Conservation (phyloP, 2,888 invertebrate genomes). For the Elysia crispata region DNA sequence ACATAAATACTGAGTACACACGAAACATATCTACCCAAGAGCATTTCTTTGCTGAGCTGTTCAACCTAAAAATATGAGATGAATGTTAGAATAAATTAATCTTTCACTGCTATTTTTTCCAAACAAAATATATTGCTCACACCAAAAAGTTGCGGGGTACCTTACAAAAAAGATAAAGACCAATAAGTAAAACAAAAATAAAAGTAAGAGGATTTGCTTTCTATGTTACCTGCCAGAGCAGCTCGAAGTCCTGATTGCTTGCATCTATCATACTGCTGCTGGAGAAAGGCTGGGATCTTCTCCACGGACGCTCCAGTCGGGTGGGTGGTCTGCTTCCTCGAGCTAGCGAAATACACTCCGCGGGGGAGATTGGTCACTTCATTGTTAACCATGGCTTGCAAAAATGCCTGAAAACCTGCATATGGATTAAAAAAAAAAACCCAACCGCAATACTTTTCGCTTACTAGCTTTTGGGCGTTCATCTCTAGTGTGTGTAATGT, state of each 20-base stretch:
- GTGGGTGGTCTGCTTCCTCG: slow-evolving; percentile 60
- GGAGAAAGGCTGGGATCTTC: slow-evolving; percentile 65
- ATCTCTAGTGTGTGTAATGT: too few relatives aligned
- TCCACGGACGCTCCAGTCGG: slow-evolving; percentile 59
- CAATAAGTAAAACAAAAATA: background rate
- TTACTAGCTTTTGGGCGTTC: too few relatives aligned
- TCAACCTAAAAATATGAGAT: too few relatives aligned
- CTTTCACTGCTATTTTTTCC: too few relatives aligned
- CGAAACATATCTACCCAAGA: too few relatives aligned
- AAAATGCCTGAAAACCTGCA: slow-evolving; percentile 65
- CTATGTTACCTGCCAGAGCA: slow-evolving; percentile 63
- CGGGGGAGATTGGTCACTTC: slow-evolving; percentile 69
- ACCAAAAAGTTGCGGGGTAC: background rate
- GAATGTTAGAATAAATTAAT: too few relatives aligned
- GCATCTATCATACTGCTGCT: slow-evolving; percentile 65
- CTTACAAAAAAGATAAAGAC: background rate
- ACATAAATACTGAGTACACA: too few relatives aligned
- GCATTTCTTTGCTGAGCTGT: too few relatives aligned
- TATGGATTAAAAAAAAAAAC: too few relatives aligned
- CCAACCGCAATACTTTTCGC: too few relatives aligned
- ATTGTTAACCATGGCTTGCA: slow-evolving; percentile 59
- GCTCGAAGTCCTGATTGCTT: slow-evolving; percentile 69
- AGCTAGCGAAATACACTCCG: slow-evolving; percentile 65
- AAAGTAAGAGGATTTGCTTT: background rate
- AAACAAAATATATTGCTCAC: too few relatives aligned